Base-by-base conservation (phyloP, 2,113 vertebrate genomes). In the Cathartes aura region DNA sequence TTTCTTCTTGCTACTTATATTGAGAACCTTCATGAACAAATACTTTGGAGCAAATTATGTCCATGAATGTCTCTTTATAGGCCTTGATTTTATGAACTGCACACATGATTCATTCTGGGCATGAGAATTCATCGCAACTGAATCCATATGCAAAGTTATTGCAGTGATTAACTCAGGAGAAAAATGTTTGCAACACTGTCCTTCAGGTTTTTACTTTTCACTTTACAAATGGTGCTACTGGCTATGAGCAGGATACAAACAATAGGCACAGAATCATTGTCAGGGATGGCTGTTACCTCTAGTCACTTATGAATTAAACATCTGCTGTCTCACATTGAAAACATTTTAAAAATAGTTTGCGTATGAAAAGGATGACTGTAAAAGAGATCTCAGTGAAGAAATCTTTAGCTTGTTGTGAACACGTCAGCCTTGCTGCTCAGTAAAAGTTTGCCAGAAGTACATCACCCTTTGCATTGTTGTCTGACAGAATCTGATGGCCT, bases 301-400 rank as follows among this genome's bases (percentile, higher is more conserved):
- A 75, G 70, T 88, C 78, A 66, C 34, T 95, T 90, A 89, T 81
- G 82, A 97, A 95, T 97, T 91, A 94, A 94, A 90, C 67, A 91
- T 96, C 53, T 93, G 76, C 88, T 70, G 30, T 87, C 66, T 82
- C 62, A 75, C 50, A 73, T 48, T 8, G 29, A 87, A 89, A 91
- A 82, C 1, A 1, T 76, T 96, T 95, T 76, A 1, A 34, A 94
- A 90, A 91, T 76, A 88, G 43, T 91, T 96, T 94, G 62, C 91
- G 94, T 89, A 86, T 85, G 66, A 96, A 96, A 90, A 93, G 67
- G 26, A 59, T 66, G 38, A 75, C 81, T 87, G 67, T 40, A 43
- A 79, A 93, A 93, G 45, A 60, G 22, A 90, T 76, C 93, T 90
- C 45, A 59, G 48, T 38, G 48, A 73, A 83, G 78, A 76, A 93